Conservation (phyloP, 2,113 vertebrate species). For the Nettapus auritus region DNA sequence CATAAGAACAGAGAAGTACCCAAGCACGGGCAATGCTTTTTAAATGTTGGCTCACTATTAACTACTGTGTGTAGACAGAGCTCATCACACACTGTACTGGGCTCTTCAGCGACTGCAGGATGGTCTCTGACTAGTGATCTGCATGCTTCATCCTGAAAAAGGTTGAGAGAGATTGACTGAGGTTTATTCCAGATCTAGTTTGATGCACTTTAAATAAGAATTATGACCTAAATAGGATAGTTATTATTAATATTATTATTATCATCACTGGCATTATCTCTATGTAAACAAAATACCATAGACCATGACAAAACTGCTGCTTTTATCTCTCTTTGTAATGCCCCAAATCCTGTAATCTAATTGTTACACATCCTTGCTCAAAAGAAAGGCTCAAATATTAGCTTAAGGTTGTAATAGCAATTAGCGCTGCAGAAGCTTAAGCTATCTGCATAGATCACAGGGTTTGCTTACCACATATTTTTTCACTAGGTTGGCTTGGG, state of each 20-base stretch:
- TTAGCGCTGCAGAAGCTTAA: slow-evolving; percentile 66
- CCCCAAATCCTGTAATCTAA: slow-evolving; percentile 73
- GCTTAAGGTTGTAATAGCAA: slow-evolving; percentile 67
- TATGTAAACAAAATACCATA: slow-evolving; percentile 49
- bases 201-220: not conserved
- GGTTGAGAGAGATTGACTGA: not conserved
- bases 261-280: not conserved
- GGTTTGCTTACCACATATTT: slow-evolving; percentile 33
- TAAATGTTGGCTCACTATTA: not conserved
- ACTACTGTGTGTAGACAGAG: not conserved
- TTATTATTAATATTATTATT: not conserved
- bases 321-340: slow-evolving; percentile 59
- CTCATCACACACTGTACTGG: accelerated
- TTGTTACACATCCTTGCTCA: slow-evolving; percentile 68
- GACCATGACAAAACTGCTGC: slow-evolving; percentile 18
- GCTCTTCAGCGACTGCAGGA: not conserved
- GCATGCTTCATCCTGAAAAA: not conserved
- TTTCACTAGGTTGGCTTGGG: not conserved
- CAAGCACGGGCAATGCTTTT: not conserved
- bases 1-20: not conserved
- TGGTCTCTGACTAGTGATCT: not conserved
- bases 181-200: not conserved
- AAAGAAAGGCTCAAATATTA: slow-evolving; percentile 71
- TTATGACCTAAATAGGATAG: not conserved
- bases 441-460: slow-evolving; percentile 43